Evolutionary conservation across 1,140 invertebrate genomes (phyloP).

Genomic region (Anthonomus grandis): DNA sequence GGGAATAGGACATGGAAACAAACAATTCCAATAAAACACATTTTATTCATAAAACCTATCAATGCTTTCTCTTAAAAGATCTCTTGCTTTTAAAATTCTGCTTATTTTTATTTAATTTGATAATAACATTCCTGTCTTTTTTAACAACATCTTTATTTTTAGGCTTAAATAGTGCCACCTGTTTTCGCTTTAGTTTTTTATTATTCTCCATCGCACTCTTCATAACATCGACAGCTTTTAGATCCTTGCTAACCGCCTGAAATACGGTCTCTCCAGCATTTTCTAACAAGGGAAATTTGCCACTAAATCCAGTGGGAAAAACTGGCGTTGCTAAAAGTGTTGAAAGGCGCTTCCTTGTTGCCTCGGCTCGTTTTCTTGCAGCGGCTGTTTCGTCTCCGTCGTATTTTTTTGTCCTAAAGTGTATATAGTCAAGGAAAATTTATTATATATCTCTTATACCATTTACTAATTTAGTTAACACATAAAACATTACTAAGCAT

Average conservation of each 20-base stretch:
- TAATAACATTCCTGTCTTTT: background rate
- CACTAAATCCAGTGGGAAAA: conserved; percentile 66
- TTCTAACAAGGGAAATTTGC: conserved; percentile 57
- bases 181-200: conserved; percentile 17
- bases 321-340: conserved; percentile 59
- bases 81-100: too few relatives aligned
- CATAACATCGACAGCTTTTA: conserved; percentile 58
- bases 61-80: too few relatives aligned
- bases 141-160: conserved; percentile 7
- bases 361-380: conserved; percentile 48
- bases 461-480: too few relatives aligned
- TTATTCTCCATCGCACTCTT: conserved; percentile 50
- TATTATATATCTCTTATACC: too few relatives aligned
- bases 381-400: conserved; percentile 47
- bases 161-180: conserved; percentile 24
- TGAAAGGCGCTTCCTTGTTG: conserved; percentile 57
- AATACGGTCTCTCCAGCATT: conserved; percentile 20
- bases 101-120: conserved; percentile 4
- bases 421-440: too few relatives aligned
- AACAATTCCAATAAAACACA: too few relatives aligned
- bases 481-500: too few relatives aligned
- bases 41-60: too few relatives aligned
- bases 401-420: conserved; percentile 31
- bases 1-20: too few relatives aligned
- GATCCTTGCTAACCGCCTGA: conserved; percentile 32